A percentile compares a stretch with the other conserved stretches of the same genome.
phyloP scores from a whole-genome alignment of 2,888 invertebrate genomes.

The Leptinotarsa rubiginosa region DNA sequence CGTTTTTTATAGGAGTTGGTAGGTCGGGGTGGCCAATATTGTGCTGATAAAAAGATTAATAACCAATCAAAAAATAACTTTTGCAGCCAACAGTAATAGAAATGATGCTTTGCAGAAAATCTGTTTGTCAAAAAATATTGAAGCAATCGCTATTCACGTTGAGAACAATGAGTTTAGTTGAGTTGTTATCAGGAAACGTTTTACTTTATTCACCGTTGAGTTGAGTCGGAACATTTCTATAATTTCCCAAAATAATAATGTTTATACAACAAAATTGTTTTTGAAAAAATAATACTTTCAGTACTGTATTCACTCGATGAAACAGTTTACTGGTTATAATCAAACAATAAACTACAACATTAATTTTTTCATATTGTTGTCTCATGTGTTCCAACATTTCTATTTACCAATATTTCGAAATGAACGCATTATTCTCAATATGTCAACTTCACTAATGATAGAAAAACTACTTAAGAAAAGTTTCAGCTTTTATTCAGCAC shows the following conservation, averaged over 20 bases:
- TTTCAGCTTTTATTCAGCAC: not conserved
- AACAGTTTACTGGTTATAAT: too few relatives aligned
- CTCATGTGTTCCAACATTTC: not conserved
- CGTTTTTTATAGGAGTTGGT: constrained; percentile 48
- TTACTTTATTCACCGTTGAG: too few relatives aligned
- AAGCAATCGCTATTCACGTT: not conserved
- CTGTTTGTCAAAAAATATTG: not conserved
- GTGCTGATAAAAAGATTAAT: constrained; percentile 45
- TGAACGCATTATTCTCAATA: constrained; percentile 4
- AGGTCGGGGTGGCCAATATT: constrained; percentile 49
- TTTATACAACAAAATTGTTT: too few relatives aligned
- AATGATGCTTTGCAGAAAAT: not conserved
- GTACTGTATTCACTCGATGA: too few relatives aligned
- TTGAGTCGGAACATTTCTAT: too few relatives aligned
- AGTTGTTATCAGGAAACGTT: not conserved
- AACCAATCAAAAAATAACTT: constrained; percentile 21
- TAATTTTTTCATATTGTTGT: too few relatives aligned
- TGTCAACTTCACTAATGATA: not conserved
- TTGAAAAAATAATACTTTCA: too few relatives aligned
- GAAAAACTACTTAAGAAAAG: not conserved
- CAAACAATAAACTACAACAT: too few relatives aligned
- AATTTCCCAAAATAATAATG: too few relatives aligned
- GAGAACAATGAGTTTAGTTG: constrained; percentile 4
- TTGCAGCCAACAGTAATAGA: constrained; percentile 12
- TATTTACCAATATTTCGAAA: not conserved